Conservation (phyloP, 1,140 invertebrate genomes). For the Ceratosolen solmsi region DNA sequence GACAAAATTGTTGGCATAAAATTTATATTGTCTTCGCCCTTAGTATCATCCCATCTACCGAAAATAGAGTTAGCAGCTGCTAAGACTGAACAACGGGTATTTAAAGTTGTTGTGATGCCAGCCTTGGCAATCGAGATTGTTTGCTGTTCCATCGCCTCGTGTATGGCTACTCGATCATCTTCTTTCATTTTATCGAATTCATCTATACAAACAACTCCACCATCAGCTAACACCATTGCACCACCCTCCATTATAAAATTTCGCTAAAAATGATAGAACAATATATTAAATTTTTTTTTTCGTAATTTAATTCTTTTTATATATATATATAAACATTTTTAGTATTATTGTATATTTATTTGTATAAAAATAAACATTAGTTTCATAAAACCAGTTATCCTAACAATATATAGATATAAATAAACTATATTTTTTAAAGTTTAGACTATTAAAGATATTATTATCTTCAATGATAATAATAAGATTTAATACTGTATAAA, state of each 20-base stretch:
- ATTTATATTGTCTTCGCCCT: slow-evolving; percentile 99
- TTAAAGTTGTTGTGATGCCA: slow-evolving; percentile 98
- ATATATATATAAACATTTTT: no score
- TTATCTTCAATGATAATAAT: no score
- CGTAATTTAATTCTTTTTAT: no score
- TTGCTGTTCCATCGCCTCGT: slow-evolving; percentile 99
- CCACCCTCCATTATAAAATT: slow-evolving; percentile 99
- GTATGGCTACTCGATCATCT: slow-evolving; percentile 98
- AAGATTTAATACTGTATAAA: no score
- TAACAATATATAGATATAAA: no score
- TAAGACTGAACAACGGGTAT: slow-evolving; percentile 97
- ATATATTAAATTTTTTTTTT: neutral
- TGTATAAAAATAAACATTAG: no score
- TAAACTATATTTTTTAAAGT: no score
- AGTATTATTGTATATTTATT: no score
- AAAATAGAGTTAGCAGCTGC: slow-evolving; percentile 99
- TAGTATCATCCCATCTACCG: slow-evolving; percentile 98
- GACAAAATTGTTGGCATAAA: slow-evolving; percentile 99
- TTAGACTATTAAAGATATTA: no score
- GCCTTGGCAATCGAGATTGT: slow-evolving; percentile 99
- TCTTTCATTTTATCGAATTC: slow-evolving; percentile 99
- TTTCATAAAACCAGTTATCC: no score
- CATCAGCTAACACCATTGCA: slow-evolving; percentile 99
- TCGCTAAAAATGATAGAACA: slow-evolving; percentile 77
- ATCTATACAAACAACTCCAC: slow-evolving; percentile 99